Evolutionary conservation across 2,888 invertebrate genomes (phyloP).

Genomic region (Alcis repandata): DNA sequence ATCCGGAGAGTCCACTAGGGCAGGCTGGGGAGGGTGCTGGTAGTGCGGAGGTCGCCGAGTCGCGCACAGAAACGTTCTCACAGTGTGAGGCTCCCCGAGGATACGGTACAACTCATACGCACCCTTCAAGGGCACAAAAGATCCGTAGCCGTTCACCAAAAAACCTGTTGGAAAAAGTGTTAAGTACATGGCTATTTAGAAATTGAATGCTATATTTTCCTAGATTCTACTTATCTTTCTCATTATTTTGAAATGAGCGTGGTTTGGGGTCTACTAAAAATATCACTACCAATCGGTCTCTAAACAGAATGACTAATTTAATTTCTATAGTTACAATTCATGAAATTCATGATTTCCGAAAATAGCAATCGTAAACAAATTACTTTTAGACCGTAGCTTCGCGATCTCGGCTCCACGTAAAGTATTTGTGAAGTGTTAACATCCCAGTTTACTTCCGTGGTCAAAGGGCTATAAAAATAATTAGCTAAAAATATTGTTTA

Average conservation of each 20-base stretch:
- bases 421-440: no score
- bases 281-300: neutral
- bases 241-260: neutral
- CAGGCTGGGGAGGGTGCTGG: slow-evolving; percentile 51
- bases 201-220: neutral
- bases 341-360: neutral
- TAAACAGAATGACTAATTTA: neutral
- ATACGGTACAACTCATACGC: slow-evolving; percentile 76
- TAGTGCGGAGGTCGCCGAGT: slow-evolving; percentile 63
- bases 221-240: neutral
- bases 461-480: no score
- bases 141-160: slow-evolving; percentile 66
- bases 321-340: neutral
- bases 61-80: slow-evolving; percentile 70
- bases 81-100: slow-evolving; percentile 81
- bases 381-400: no score
- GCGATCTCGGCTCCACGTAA: no score
- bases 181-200: neutral
- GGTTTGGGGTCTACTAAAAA: neutral
- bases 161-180: slow-evolving; percentile 57
- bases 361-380: no score
- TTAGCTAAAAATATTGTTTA: no score
- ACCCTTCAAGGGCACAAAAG: slow-evolving; percentile 75
- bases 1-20: slow-evolving; percentile 57
- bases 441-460: no score